Base-by-base conservation (phyloP, 2,888 invertebrate genomes). In the Morpho helenor region DNA sequence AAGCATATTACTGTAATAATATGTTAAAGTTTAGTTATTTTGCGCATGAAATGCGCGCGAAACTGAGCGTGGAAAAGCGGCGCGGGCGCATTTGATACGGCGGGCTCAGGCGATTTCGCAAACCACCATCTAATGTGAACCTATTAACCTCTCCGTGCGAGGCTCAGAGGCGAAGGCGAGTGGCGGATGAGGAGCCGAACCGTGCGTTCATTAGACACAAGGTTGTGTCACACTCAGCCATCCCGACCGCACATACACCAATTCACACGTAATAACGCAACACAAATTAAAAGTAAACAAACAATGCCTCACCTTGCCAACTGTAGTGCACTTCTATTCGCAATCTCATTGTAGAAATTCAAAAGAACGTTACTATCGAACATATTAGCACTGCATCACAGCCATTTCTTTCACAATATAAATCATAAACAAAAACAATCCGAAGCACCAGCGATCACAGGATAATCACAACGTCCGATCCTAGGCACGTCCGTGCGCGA, bases 81-180 rank as follows among this genome's bases (percentile, higher is more conserved):
- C 82, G 82, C 82, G 64, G 73, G 79, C 83, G 82, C 84, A 80
- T 74, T 73, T 72, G 74, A 72, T 75, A 31, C 31, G 31, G 39
- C 43, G 55, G 75, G 80, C 77, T 77, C 76, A 73, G 80, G 73
- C 72, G 79, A 82, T 89, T 89, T 89, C 88, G 89, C 87, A 89
- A 90, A 83, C 84, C 81, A 84, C 77, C 89, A 84, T 89, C 88
- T 90, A 87, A 89, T 87, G 87, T 90, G 90, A 90, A 89, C 90
- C 88, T 90, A 90, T 90, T 90, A 90, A 90, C 90, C 90, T 90
- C 89, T 88, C 81, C 73, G 79, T 80, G 80, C 79, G 83, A 86
- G 85, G 80, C 85, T 84, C 86, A 74, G 76, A 80, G 81, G 80
- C 87, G 87, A 86, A 88, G 88, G 88, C 88, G 86, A 88, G 83